Evolutionary conservation across 92 coral and sea anemone species (phyloP), one percentile per base, ranked within the genome.

Genomic region (Palythoa heliodiscus): DNA sequence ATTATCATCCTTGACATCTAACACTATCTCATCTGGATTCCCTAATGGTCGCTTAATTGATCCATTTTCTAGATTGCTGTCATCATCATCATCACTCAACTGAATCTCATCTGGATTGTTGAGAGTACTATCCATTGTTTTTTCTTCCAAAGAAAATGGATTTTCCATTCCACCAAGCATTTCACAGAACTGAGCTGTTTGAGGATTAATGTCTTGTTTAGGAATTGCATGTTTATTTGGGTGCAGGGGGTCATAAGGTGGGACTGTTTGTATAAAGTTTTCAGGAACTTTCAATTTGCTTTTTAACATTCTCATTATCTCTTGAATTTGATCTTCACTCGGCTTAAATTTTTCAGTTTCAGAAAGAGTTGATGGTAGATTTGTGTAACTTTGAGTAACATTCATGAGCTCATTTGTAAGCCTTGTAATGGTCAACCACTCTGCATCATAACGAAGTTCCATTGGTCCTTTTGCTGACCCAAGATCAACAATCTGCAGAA

Each of bases 51-150:
- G 35, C 71, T 82, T 63, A 0, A 22, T 19, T 25, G 24, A 70
- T 72, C 38, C 48, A 19, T 13, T 10, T 48, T 40, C 83, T 54
- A 67, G 82, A 71, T 23, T 82, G 71, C 79, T 71, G 74, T 29
- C 82, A 73, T 81, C 90, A 73, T 87, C 88, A n/a, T 91, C 98
- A 69, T 92, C 97, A 70, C 87, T 88, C 60, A 95, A 68, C 29
- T 88, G 87, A 22, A 96, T 96, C 60, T 92, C 98, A 87, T 96
- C 98, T 25, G 98, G 98, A 88, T 96, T 96, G 1, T 75, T 84
- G 67, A 86, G 58, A 61, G 90, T 70, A 16, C 61, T 69, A 69
- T 77, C 75, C 57, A 81, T 73, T 50, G 76, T 58, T 22, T 84
- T 76, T 50, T 61, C 78, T 35, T 70, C 91, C 66, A 89, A 63